Evolutionary conservation across 1,140 invertebrate genomes (phyloP).

Genomic region (Drosophila takahashii): DNA sequence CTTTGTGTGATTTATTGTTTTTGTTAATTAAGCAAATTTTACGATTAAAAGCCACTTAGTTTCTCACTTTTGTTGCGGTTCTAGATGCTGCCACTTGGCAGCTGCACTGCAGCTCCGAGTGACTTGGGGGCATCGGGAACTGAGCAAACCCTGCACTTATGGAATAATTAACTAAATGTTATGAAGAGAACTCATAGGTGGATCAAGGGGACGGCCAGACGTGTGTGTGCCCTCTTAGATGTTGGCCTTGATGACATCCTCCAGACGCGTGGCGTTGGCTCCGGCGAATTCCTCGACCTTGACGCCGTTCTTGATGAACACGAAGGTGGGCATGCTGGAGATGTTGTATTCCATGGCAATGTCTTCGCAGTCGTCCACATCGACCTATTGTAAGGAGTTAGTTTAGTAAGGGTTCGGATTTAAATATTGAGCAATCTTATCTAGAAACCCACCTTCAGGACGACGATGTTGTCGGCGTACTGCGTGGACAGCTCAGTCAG

Average conservation of each 20-base stretch:
- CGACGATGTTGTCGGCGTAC: slow-evolving; percentile 86
- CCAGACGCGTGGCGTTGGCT: slow-evolving; percentile 91
- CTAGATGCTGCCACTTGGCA: slow-evolving; percentile 8
- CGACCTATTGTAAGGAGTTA: slow-evolving; percentile 88
- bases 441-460: slow-evolving; percentile 86
- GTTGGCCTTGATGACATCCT: slow-evolving; percentile 52
- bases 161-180: slow-evolving; percentile 74
- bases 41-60: slow-evolving; percentile 72
- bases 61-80: slow-evolving; percentile 51
- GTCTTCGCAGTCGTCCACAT: slow-evolving; percentile 96
- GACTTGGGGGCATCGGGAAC: not conserved
- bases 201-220: slow-evolving; percentile 34
- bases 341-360: slow-evolving; percentile 92
- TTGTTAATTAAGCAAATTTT: slow-evolving; percentile 67
- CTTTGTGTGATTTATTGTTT: slow-evolving; percentile 28
- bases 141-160: slow-evolving; percentile 61
- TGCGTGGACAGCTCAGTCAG: slow-evolving; percentile 88
- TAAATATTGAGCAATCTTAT: not conserved
- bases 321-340: slow-evolving; percentile 96
- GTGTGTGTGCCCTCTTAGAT: slow-evolving; percentile 38
- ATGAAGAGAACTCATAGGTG: slow-evolving; percentile 49
- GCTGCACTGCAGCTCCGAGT: slow-evolving; percentile 28
- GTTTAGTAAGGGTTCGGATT: not conserved
- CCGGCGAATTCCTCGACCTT: slow-evolving; percentile 91
- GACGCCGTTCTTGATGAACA: slow-evolving; percentile 92